A percentile compares a stretch with the other conserved stretches of the same genome.
These are phyloP conservation scores for Micrasema minimum DNA, from an alignment of 1,140 invertebrate species.

Conservation along the genomic window DNA sequence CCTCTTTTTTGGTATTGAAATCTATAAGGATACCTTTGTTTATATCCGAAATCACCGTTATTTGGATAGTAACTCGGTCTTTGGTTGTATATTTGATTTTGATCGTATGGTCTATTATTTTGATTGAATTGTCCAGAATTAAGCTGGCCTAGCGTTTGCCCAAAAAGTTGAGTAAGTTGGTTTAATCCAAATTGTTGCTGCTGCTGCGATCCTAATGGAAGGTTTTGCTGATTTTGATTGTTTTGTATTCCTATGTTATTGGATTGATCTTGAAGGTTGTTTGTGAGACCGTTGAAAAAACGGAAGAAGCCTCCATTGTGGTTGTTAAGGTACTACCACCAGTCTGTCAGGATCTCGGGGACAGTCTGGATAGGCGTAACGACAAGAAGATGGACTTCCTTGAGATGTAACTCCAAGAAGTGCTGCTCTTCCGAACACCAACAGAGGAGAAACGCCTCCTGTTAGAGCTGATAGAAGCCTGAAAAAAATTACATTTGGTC, in stretches of 20 bases:
- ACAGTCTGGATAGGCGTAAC: constrained; percentile 76
- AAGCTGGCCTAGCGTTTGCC: constrained; percentile 8
- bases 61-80: constrained; percentile 26
- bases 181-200: constrained; percentile 35
- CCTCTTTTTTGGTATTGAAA: constrained; percentile 28
- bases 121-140: constrained; percentile 7
- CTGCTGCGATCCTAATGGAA: constrained; percentile 18
- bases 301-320: constrained; percentile 87
- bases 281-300: constrained; percentile 71
- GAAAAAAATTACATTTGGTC: too few species aligned
- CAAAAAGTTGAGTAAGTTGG: constrained; percentile 36
- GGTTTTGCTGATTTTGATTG: background rate
- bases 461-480: constrained; percentile 61
- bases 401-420: constrained; percentile 75
- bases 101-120: background rate
- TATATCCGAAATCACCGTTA: constrained; percentile 17
- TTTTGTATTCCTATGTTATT: constrained; percentile 7
- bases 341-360: constrained; percentile 77
- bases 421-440: constrained; percentile 77
- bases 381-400: constrained; percentile 71
- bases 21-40: constrained; percentile 25
- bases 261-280: constrained; percentile 41
- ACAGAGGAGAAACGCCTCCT: constrained; percentile 67
- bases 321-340: constrained; percentile 84
- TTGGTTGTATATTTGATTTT: constrained; percentile 36